A percentile compares a stretch with the other conserved stretches of the same genome.
Conservation (phyloP, 2,113 vertebrate species). For the Phycodurus eques region DNA sequence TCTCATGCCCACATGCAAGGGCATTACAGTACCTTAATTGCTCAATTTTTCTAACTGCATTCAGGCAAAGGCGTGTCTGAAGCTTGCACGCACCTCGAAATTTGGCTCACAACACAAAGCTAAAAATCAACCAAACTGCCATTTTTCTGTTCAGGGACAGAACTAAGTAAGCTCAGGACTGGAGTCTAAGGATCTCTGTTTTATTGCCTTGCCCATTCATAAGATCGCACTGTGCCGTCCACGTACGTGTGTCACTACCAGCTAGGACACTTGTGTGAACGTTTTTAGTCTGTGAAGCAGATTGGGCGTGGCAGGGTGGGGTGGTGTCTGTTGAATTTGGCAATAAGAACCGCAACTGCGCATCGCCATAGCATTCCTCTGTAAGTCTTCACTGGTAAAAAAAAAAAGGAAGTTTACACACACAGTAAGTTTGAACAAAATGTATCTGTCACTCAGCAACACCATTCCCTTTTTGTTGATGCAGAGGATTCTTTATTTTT, state of each 20-base stretch:
- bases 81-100: too few species aligned
- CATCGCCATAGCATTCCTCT: slow-evolving; percentile 10
- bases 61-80: too few species aligned
- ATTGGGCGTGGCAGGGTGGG: slow-evolving; percentile 27
- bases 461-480: too few species aligned
- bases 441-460: slow-evolving; percentile 23
- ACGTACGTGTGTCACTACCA: background rate
- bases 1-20: too few species aligned
- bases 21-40: too few species aligned
- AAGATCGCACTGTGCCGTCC: background rate
- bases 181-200: background rate
- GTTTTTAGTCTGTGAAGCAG: background rate
- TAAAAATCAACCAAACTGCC: too few species aligned
- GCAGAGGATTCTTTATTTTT: slow-evolving; percentile 14
- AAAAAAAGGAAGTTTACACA: background rate
- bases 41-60: too few species aligned
- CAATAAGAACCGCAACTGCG: slow-evolving; percentile 8
- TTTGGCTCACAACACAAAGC: too few species aligned
- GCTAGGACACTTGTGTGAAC: background rate
- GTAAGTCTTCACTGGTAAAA: background rate
- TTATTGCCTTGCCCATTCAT: background rate
- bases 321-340: slow-evolving; percentile 24
- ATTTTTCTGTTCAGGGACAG: too few species aligned
- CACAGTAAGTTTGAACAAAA: slow-evolving; percentile 7
- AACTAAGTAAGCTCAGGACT: too few species aligned